A percentile compares a stretch with the other conserved stretches of the same genome.
Evolutionary conservation across 30 jellyfish, hydroid and myxozoan species (phyloP).

Genomic region (Rhopilema esculentum): DNA sequence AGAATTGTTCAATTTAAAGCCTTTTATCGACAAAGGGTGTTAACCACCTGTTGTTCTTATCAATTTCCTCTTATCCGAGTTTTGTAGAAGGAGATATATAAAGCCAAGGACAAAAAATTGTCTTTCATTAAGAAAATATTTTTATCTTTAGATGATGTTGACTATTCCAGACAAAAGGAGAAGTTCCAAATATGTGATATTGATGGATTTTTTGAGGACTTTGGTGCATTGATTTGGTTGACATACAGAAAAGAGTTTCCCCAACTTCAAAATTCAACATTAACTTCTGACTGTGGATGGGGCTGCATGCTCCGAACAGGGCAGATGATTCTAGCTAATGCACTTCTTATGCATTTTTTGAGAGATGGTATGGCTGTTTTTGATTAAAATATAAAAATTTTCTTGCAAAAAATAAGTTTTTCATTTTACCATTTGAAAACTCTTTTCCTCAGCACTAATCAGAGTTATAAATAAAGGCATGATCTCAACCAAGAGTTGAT

Average conservation of each 20-base stretch:
- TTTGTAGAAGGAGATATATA: too few relatives aligned
- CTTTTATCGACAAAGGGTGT: too few relatives aligned
- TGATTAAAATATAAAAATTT: not conserved
- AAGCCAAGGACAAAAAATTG: too few relatives aligned
- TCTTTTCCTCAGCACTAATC: not conserved
- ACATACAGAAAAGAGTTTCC: conserved; percentile 95
- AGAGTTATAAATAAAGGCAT: not conserved
- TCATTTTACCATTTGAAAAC: not conserved
- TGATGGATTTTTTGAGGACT: conserved; percentile 85
- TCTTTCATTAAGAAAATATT: not conserved
- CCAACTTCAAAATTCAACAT: conserved; percentile 84
- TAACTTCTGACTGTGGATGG: conserved; percentile 99
- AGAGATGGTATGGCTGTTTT: conserved; percentile 65
- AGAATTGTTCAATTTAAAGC: too few relatives aligned
- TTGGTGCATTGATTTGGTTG: conserved; percentile 83
- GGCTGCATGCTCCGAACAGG: conserved; percentile 99
- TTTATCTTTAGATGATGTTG: conserved; percentile 45
- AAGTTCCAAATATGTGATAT: conserved; percentile 64
- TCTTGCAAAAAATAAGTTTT: too few relatives aligned
- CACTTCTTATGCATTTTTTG: conserved; percentile 83
- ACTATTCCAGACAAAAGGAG: conserved; percentile 30
- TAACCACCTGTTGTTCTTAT: too few relatives aligned
- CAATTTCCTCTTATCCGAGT: too few relatives aligned
- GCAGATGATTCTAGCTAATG: conserved; percentile 95
- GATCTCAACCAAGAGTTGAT: too few relatives aligned